Conservation (phyloP, 2,888 invertebrate genomes). For the Microchrysa polita region DNA sequence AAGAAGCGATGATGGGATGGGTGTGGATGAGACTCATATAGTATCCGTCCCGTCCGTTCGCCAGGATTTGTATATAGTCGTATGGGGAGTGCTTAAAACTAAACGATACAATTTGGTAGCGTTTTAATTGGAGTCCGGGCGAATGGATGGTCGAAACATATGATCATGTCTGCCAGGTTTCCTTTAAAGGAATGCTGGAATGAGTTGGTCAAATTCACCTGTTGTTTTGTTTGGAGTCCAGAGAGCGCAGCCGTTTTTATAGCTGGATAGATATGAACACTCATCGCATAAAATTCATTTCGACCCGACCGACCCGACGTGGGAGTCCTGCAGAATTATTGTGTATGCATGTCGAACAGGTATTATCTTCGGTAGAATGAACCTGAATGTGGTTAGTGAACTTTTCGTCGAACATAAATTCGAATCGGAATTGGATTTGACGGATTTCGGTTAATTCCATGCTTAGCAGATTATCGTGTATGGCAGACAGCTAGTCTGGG, state of each 20-base stretch:
- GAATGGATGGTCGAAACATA: background rate
- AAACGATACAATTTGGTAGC: conserved; percentile 22
- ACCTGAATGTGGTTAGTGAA: conserved; percentile 17
- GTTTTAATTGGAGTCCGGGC: conserved; percentile 31
- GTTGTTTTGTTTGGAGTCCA: too few relatives aligned
- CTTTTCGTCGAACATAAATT: conserved; percentile 5
- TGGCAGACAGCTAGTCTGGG: conserved; percentile 14
- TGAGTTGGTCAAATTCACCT: background rate
- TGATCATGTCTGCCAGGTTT: background rate
- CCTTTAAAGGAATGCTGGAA: background rate
- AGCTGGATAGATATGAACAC: background rate
- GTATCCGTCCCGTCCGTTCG: too few relatives aligned
- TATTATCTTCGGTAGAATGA: conserved; percentile 11
- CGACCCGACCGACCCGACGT: too few relatives aligned
- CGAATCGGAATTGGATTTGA: background rate
- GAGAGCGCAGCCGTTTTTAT: background rate
- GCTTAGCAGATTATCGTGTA: conserved; percentile 17
- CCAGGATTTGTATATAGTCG: conserved; percentile 8
- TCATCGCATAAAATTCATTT: background rate
- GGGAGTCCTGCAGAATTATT: background rate
- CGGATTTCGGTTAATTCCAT: conserved; percentile 15
- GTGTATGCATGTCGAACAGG: background rate
- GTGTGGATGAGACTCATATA: too few relatives aligned
- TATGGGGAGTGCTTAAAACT: conserved; percentile 19
- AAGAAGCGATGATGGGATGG: background rate